Conservation (phyloP, 2,888 invertebrate genomes). For the Ophonus ardosiacus region DNA sequence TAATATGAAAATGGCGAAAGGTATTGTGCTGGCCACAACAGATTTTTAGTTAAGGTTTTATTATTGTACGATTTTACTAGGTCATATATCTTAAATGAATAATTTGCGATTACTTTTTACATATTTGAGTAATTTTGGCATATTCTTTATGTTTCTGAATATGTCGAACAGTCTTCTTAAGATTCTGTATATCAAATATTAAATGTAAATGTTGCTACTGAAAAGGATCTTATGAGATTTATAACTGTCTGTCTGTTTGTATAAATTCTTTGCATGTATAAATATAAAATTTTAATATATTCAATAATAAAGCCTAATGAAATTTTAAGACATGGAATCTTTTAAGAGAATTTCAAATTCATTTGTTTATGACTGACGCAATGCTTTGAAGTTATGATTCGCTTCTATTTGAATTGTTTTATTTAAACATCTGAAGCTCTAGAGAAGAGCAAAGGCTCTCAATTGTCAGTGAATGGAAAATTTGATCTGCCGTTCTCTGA, state of each 20-base stretch:
- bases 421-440: not conserved
- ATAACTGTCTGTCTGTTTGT: not conserved
- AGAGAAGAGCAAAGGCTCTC: not conserved
- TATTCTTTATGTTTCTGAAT: too few relatives aligned
- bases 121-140: too few relatives aligned
- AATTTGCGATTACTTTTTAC: too few relatives aligned
- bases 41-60: too few relatives aligned
- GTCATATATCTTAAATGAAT: too few relatives aligned
- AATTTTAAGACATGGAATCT: not conserved
- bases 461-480: not conserved
- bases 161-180: too few relatives aligned
- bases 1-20: too few relatives aligned
- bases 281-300: not conserved
- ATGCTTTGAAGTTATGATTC: not conserved
- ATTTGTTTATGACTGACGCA: not conserved
- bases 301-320: not conserved
- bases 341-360: not conserved
- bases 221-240: too few relatives aligned
- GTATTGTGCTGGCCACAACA: too few relatives aligned
- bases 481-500: not conserved
- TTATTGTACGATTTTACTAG: too few relatives aligned
- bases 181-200: too few relatives aligned
- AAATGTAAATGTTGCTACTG: too few relatives aligned
- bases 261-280: not conserved
- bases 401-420: not conserved